Conservation (phyloP, 2,888 invertebrate genomes). For the Sesia apiformis region DNA sequence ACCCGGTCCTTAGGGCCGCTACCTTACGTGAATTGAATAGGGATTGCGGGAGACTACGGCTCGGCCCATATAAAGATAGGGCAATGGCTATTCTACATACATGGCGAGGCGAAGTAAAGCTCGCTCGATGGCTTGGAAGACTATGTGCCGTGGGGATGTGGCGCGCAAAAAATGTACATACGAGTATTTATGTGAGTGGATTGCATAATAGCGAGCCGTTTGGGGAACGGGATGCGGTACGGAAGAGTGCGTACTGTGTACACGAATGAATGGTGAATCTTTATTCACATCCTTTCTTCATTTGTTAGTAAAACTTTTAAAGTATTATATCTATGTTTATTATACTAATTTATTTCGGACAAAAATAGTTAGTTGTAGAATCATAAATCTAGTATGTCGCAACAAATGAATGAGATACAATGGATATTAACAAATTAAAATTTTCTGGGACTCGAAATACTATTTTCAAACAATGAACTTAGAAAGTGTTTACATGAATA, state of each 20-base stretch:
- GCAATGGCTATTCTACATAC: slow-evolving; percentile 64
- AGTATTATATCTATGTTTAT: too few relatives aligned
- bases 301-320: neutral
- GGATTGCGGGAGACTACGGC: slow-evolving; percentile 69
- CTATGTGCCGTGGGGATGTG: slow-evolving; percentile 57
- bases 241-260: slow-evolving; percentile 42
- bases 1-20: slow-evolving; percentile 73
- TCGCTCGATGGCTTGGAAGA: slow-evolving; percentile 46
- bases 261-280: slow-evolving; percentile 6
- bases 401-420: too few relatives aligned
- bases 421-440: too few relatives aligned
- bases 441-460: too few relatives aligned
- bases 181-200: slow-evolving; percentile 40
- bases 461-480: neutral
- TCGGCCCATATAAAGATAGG: slow-evolving; percentile 72
- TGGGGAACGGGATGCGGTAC: slow-evolving; percentile 33
- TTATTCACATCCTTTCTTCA: neutral
- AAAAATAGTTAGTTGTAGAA: too few relatives aligned
- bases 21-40: slow-evolving; percentile 74
- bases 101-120: slow-evolving; percentile 31
- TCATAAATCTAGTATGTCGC: too few relatives aligned
- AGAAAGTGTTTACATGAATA: slow-evolving; percentile 2
- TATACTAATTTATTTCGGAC: too few relatives aligned
- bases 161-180: slow-evolving; percentile 42
- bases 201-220: slow-evolving; percentile 61